Conservation (phyloP, 2,888 invertebrate genomes). For the Tetrapedia diversipes region DNA sequence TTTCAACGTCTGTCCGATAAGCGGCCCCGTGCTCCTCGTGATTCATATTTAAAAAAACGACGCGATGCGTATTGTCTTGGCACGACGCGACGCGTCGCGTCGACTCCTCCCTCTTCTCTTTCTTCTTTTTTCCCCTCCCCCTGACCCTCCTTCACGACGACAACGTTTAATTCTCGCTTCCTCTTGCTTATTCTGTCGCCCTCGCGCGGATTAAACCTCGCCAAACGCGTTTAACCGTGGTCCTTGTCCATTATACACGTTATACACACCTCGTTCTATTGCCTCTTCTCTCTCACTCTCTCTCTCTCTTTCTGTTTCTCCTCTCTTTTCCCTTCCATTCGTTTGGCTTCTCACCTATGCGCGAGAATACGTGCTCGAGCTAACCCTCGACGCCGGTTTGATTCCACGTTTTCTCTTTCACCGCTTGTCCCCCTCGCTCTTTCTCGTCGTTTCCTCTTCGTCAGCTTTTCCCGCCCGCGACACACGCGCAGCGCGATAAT, state of each 20-base stretch:
- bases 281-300: slow-evolving; percentile 3
- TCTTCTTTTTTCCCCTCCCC: background rate
- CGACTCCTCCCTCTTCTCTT: slow-evolving; percentile 9
- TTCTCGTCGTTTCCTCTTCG: background rate
- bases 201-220: slow-evolving; percentile 39
- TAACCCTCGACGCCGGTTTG: slow-evolving; percentile 39
- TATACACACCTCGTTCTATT: background rate
- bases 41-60: slow-evolving; percentile 11
- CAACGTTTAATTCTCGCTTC: slow-evolving; percentile 29
- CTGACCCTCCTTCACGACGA: no score
- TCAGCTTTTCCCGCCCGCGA: slow-evolving; percentile 40
- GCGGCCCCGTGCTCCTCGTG: slow-evolving; percentile 16
- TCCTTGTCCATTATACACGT: slow-evolving; percentile 42
- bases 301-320: slow-evolving; percentile 8
- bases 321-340: slow-evolving; percentile 24
- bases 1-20: slow-evolving; percentile 24
- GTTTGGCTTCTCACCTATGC: slow-evolving; percentile 54
- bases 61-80: slow-evolving; percentile 19
- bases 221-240: slow-evolving; percentile 29
- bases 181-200: slow-evolving; percentile 23
- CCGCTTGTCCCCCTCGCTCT: background rate
- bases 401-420: slow-evolving; percentile 19
- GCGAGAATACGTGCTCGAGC: slow-evolving; percentile 45
- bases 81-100: slow-evolving; percentile 3
- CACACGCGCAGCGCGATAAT: slow-evolving; percentile 27